These are phyloP conservation scores for Seriola dumerili DNA, from an alignment of 2,113 vertebrate genomes.

Conservation along the genomic window DNA sequence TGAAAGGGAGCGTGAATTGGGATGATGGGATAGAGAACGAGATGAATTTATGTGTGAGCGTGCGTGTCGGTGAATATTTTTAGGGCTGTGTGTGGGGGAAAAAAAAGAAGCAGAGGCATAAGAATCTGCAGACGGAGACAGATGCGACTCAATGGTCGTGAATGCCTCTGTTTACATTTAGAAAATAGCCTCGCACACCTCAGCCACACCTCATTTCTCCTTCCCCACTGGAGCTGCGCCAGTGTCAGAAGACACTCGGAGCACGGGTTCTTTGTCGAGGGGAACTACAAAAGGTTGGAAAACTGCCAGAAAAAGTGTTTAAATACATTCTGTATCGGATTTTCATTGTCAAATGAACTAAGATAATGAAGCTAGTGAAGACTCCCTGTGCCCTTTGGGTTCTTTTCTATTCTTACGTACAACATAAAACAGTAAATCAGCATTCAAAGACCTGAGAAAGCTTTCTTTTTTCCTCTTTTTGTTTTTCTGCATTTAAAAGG, in stretches of 20 bases:
- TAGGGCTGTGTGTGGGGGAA: conserved; percentile 8
- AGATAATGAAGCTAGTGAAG: conserved; percentile 28
- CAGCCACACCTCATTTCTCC: conserved; percentile 56
- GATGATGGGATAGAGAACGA: conserved; percentile 67
- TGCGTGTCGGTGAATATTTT: conserved; percentile 67
- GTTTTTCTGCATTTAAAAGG: conserved; percentile 40
- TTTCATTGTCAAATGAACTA: conserved; percentile 53
- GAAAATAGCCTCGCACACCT: conserved; percentile 56
- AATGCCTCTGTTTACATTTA: conserved; percentile 70
- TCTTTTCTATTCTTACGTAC: conserved; percentile 21
- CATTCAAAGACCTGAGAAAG: conserved; percentile 32
- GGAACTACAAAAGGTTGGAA: not conserved
- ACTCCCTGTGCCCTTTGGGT: conserved; percentile 29
- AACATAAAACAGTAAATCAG: conserved; percentile 28
- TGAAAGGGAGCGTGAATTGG: conserved; percentile 68
- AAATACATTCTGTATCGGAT: conserved; percentile 20
- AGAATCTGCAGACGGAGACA: conserved; percentile 50
- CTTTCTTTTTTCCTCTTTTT: conserved; percentile 1
- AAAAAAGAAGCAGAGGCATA: conserved; percentile 32
- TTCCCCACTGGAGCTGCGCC: conserved; percentile 14
- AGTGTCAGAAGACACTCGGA: conserved; percentile 6
- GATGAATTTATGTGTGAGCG: conserved; percentile 62
- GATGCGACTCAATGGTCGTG: conserved; percentile 51
- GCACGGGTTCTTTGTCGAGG: conserved; percentile 19
- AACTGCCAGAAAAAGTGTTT: conserved; percentile 28